These are phyloP conservation scores for Philereme transversata DNA, from an alignment of 2,888 invertebrate genomes.

Conservation along the genomic window DNA sequence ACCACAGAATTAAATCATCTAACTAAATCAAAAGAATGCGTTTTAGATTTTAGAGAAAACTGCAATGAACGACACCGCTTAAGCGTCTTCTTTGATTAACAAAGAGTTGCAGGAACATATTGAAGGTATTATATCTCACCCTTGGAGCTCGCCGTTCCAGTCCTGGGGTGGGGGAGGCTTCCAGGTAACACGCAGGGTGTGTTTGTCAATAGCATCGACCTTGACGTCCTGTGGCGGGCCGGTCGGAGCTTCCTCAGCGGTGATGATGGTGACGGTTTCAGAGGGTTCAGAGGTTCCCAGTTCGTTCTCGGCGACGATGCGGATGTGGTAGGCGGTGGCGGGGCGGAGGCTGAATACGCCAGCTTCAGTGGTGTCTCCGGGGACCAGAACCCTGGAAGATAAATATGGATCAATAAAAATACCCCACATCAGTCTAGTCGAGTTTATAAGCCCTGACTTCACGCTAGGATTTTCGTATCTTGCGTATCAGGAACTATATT, in stretches of 20 bases:
- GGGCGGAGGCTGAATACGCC: conserved; percentile 95
- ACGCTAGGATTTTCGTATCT: too few relatives aligned
- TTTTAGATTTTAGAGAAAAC: too few relatives aligned
- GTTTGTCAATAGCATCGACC: conserved; percentile 94
- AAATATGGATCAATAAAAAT: too few relatives aligned
- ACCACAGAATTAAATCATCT: too few relatives aligned
- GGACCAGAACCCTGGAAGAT: conserved; percentile 90
- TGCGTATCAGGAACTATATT: too few relatives aligned
- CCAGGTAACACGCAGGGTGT: conserved; percentile 94
- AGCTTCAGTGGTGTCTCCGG: conserved; percentile 95
- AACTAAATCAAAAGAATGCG: too few relatives aligned
- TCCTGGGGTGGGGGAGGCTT: conserved; percentile 94
- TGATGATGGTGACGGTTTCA: conserved; percentile 96
- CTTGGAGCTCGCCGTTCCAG: conserved; percentile 95
- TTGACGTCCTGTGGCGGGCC: conserved; percentile 93
- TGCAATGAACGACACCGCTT: too few relatives aligned
- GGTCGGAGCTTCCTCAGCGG: conserved; percentile 95
- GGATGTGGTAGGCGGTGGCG: conserved; percentile 95
- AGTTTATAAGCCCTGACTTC: too few relatives aligned
- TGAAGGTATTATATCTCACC: conserved; percentile 51
- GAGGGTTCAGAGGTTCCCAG: conserved; percentile 96
- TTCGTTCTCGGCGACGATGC: conserved; percentile 96
- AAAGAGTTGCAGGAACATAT: too few relatives aligned
- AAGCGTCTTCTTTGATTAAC: too few relatives aligned
- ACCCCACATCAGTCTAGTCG: too few relatives aligned